Evolutionary conservation across 1,140 invertebrate genomes (phyloP), one percentile per base, ranked within the genome.

Genomic region (Listronotus oregonensis): DNA sequence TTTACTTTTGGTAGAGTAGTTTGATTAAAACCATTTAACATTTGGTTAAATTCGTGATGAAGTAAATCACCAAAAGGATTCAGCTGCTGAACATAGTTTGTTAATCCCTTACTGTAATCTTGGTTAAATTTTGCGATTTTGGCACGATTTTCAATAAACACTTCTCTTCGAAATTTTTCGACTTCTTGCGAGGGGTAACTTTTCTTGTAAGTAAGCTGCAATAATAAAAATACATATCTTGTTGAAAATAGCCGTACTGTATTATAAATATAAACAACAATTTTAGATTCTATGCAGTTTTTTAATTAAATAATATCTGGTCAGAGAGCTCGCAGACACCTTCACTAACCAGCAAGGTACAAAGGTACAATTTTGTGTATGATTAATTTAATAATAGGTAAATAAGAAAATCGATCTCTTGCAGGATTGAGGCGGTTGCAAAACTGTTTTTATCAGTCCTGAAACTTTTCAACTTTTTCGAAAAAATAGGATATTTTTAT

Each of bases 101-200:
- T 83, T 67, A 83, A 72, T 0, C 92, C 92, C 40, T 80, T 71
- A 64, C 86, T 85, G 76, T 80, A 92, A 51, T 81, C 80, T 64
- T 84, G 80, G 82, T 97, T 97, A 75, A 96, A 93, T 71, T 86
- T 85, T n/a, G 89, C 89, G 76, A 97, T 91, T 75, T 87, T 89
- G 69, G 89, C 85, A 72, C 86, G 88, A 77, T 95, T 95, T 75
- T 95, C 90, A 75, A 93, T 86, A 77, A 88, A 95, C 60, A 95
- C 90, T 79, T 94, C 94, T 80, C 89, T 83, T 27, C 93, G 86
- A 74, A 92, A 91, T 51, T 82, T 81, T 76, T 95, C 93, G 75
- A 94, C 92, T 9, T 85, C 80, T 0, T 85, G 81, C 70, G 81
- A 85, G 2, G 83, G 74, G 75, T 94, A 95, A 1, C 76, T 70